These are phyloP conservation scores for Gymnoscopelus microlampas DNA, from an alignment of 2,797 vertebrate genomes.

Conservation along the genomic window DNA sequence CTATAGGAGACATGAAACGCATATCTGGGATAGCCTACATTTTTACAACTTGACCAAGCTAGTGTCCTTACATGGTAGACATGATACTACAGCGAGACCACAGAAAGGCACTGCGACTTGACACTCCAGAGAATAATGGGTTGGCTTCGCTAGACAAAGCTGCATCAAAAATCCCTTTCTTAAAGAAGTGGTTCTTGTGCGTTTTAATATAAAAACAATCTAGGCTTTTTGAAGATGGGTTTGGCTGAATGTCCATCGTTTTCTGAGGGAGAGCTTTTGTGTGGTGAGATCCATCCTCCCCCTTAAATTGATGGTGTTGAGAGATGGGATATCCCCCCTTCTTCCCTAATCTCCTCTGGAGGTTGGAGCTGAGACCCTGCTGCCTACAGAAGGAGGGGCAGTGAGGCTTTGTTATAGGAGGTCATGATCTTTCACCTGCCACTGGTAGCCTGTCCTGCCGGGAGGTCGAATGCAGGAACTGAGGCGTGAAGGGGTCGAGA, in stretches of 20 bases:
- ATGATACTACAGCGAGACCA: neutral
- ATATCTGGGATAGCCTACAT: constrained; percentile 30
- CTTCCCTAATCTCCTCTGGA: constrained; percentile 51
- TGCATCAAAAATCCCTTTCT: neutral
- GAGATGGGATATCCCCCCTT: constrained; percentile 37
- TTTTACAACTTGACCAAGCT: constrained; percentile 12
- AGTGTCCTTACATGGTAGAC: neutral
- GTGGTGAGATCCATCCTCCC: constrained; percentile 22
- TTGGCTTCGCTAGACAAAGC: constrained; percentile 8
- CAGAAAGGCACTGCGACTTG: neutral
- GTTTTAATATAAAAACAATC: neutral
- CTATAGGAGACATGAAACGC: constrained; percentile 37
- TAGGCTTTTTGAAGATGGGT: constrained; percentile 1
- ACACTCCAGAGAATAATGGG: neutral
- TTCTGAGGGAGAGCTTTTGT: neutral
- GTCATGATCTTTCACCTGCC: constrained; percentile 74
- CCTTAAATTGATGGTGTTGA: constrained; percentile 37
- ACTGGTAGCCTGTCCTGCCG: constrained; percentile 55
- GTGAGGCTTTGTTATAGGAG: constrained; percentile 54
- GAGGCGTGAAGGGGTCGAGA: constrained; percentile 58
- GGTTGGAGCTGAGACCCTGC: constrained; percentile 33
- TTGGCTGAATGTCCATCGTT: constrained; percentile 21
- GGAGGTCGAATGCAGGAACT: constrained; percentile 63
- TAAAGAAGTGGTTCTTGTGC: neutral
- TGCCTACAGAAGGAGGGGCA: constrained; percentile 36